phyloP scores from a whole-genome alignment of 1,140 invertebrate genomes.

The Steinernema feltiae region DNA sequence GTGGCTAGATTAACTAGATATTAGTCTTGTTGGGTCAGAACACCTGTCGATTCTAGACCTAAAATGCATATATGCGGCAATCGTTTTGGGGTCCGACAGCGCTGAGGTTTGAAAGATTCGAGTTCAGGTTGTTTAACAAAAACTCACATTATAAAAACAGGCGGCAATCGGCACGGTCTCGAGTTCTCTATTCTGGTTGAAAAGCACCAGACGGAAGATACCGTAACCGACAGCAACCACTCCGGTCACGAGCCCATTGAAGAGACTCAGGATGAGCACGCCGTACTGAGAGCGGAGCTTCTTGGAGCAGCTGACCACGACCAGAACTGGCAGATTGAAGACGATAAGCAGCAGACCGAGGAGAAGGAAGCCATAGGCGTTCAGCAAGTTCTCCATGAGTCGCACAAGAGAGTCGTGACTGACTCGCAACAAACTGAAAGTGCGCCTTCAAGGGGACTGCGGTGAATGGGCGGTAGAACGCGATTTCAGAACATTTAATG shows the following conservation, averaged over 20 bases:
- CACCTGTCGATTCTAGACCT: no score
- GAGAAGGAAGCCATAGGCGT: background rate
- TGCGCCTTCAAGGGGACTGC: no score
- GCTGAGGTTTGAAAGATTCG: background rate
- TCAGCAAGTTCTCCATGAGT: background rate
- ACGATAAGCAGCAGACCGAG: background rate
- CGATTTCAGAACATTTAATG: no score
- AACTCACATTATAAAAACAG: conserved; percentile 7
- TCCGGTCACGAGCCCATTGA: background rate
- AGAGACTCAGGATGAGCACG: background rate
- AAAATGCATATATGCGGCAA: no score
- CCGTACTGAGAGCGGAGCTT: background rate
- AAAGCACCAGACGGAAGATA: background rate
- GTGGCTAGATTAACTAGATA: no score
- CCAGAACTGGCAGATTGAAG: background rate
- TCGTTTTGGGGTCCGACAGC: background rate
- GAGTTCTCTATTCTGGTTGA: background rate
- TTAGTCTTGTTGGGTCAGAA: no score
- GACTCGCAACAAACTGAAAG: no score
- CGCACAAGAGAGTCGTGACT: no score
- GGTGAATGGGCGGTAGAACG: no score
- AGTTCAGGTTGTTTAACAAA: background rate
- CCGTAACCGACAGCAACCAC: background rate
- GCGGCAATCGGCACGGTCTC: background rate
- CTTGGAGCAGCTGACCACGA: background rate